Percentiles rank a stretch among this genome's conserved stretches.
Evolutionary conservation across 2,888 invertebrate genomes (phyloP).

Genomic region (Dascillus cervinus): DNA sequence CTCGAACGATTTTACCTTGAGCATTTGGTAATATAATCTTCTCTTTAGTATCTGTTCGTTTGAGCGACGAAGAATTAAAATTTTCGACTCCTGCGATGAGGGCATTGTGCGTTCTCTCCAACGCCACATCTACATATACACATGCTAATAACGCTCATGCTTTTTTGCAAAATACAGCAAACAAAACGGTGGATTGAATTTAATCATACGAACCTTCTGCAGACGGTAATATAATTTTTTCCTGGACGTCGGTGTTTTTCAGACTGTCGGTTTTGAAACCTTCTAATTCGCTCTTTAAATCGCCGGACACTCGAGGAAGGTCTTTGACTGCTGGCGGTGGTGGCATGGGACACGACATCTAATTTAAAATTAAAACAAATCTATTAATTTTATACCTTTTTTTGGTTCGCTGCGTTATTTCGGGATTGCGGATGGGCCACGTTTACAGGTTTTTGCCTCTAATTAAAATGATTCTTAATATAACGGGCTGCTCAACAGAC

Average conservation of each 20-base stretch:
- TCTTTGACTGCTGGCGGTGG: constrained; percentile 75
- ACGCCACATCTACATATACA: constrained; percentile 68
- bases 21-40: constrained; percentile 78
- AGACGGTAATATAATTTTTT: constrained; percentile 87
- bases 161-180: not conserved
- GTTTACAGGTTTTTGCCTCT: too few species aligned
- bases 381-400: too few species aligned
- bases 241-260: constrained; percentile 82
- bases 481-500: too few species aligned
- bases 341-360: constrained; percentile 40
- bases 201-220: constrained; percentile 67
- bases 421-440: too few species aligned
- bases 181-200: not conserved
- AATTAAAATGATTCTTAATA: too few species aligned
- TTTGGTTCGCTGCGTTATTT: too few species aligned
- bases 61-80: constrained; percentile 65
- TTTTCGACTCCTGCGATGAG: constrained; percentile 69
- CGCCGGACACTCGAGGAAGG: constrained; percentile 81
- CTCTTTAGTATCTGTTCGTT: constrained; percentile 73
- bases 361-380: too few species aligned
- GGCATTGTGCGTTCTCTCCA: constrained; percentile 68
- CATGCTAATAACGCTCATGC: too few species aligned
- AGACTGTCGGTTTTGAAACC: constrained; percentile 83
- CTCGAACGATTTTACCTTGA: constrained; percentile 53
- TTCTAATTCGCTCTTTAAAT: constrained; percentile 85